Base-by-base conservation (phyloP, 2,888 invertebrate species). In the Ptilodon capucinus region DNA sequence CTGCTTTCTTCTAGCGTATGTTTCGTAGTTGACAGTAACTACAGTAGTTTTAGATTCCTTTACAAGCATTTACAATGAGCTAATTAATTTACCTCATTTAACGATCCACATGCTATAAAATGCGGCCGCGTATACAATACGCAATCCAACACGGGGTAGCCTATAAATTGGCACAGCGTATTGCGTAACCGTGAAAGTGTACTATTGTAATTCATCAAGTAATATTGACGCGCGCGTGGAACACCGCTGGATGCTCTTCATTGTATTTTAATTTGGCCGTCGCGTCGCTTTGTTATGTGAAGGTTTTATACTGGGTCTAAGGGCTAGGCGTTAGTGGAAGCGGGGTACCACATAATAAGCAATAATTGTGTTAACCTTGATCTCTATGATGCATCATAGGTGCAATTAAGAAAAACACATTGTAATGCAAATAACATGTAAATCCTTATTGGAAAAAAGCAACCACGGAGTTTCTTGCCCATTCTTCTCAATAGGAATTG, bases 121-220 rank as follows among this genome's bases (percentile, higher is more conserved):
- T 42, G 38, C 25, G 30, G 13, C 16, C 38, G 13, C 16, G 28
- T 17, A 39, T 11, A 41, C 23, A 50, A 48, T 41, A 50, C 35
- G 46, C 34, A 44, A 42, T 40, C 40, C 19, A 43, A 48, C 40
- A 47, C 43, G 41, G 51, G 8, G 16, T 30, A 47, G 44, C 51
- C 17, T 47, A 45, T 34, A 54, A 56, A 60, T 54, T 50, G 30
- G 65, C 63, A 62, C 62, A 65, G 51, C 41, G 46, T 57, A 67
- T 87, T 87, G 72, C 65, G 68, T 82, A 86, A 88, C 63, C 72
- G 86, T 74, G 88, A 89, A 89, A 89, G 88, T 82, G 68, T 51
- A 68, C 64, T 73, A 81, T 87, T 86, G 79, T 84, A 79, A 88
- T 88, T 84, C 86, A 81, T 82, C 79, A 71, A 76, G 79, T 72